Percentiles rank a stretch among this genome's conserved stretches.
Conservation (phyloP, 2,113 vertebrate genomes). For the Sorex araneus region DNA sequence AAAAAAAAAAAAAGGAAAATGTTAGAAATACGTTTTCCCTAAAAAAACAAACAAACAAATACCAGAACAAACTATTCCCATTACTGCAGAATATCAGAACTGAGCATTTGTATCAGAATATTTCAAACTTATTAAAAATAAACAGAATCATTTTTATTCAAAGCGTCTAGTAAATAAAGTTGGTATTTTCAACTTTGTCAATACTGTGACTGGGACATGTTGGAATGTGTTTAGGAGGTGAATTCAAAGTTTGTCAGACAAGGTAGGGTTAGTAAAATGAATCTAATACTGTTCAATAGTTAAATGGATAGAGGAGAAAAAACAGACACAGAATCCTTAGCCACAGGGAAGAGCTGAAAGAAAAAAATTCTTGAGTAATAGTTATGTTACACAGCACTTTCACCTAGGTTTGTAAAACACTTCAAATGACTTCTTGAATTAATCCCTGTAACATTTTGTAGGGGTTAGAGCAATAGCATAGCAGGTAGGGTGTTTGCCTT, state of each 20-base stretch:
- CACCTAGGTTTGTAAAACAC: slow-evolving; percentile 40
- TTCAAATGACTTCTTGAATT: slow-evolving; percentile 50
- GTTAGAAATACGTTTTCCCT: slow-evolving; percentile 84
- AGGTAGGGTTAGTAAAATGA: slow-evolving; percentile 65
- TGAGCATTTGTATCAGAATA: slow-evolving; percentile 77
- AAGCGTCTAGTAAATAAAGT: slow-evolving; percentile 77
- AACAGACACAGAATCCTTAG: slow-evolving; percentile 55
- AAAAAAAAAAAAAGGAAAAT: slow-evolving; percentile 85
- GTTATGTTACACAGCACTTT: not conserved
- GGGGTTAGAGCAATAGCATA: too few relatives aligned
- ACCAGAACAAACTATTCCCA: slow-evolving; percentile 23
- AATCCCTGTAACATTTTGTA: slow-evolving; percentile 16
- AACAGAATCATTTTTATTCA: slow-evolving; percentile 78
- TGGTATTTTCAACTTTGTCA: slow-evolving; percentile 70
- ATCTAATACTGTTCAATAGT: slow-evolving; percentile 73
- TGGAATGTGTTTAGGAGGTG: slow-evolving; percentile 71
- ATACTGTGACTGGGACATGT: slow-evolving; percentile 36
- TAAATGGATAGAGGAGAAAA: slow-evolving; percentile 71
- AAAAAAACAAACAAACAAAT: slow-evolving; percentile 76
- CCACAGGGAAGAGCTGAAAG: not conserved
- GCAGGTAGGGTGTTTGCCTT: too few relatives aligned
- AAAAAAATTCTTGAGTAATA: not conserved
- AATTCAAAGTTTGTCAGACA: slow-evolving; percentile 78
- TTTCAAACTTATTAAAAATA: slow-evolving; percentile 78
- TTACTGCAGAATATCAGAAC: slow-evolving; percentile 75